Evolutionary conservation across 2,797 vertebrate species (phyloP), one percentile per base, ranked within the genome.

Genomic region (Nothura maculosa): DNA sequence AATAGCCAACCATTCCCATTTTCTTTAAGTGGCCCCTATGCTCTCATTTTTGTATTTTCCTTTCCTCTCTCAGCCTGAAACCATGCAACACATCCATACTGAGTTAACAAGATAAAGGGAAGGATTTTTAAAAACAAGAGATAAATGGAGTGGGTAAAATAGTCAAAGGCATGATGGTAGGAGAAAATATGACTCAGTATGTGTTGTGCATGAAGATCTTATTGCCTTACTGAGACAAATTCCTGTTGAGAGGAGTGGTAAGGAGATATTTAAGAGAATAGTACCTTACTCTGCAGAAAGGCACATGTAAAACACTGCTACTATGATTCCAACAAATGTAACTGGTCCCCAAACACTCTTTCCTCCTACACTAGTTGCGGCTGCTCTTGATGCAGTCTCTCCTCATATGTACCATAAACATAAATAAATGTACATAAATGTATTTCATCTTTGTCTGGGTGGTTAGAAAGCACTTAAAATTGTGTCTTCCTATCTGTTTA

Each of bases 1-100:
- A 94, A 81, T 14, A 89, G 76, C 70, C 89, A 87, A 89, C 80
- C 89, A 79, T 95, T 92, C 45, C 60, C 91, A 9, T 90, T 93
- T 84, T 91, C 68, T 64, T 90, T 83, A 66, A 94, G 79, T 28
- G 68, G 72, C 93, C 85, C 92, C 91, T 61, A 16, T 0, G 13
- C 72, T 77, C 80, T 84, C 67, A 76, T 89, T 95, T 91, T 67
- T 83, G 32, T 78, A 55, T 89, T 85, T 85, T 38, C 73, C 92
- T 90, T 79, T 40, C 34, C 47, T 94, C n/a, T 25, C 38, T 89
- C 36, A 55, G 86, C 60, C 77, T 69, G 60, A 87, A 89, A 93
- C 81, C 9, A 34, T 40, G 36, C 66, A 82, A 52, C 52, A 77
- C 55, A 75, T 55, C 60, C 50, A 87, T 60, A 83, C 69, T 38